These are phyloP conservation scores for Myotis vivesi DNA, from an alignment of 2,797 vertebrate species.

Conservation along the genomic window DNA sequence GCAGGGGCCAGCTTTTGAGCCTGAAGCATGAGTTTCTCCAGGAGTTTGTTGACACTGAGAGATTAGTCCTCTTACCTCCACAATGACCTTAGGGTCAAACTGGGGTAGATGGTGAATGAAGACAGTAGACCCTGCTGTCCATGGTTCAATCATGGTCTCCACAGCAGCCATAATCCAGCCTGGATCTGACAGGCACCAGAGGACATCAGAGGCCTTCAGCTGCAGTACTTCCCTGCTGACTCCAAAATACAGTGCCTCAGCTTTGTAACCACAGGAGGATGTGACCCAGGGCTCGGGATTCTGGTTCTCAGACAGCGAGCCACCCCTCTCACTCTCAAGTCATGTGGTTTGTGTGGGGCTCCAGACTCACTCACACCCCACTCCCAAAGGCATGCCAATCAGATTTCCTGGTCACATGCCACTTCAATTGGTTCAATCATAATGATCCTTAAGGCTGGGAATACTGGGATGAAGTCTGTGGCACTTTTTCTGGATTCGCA, in stretches of 20 bases:
- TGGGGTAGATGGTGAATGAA: conserved; percentile 85
- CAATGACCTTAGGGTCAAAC: conserved; percentile 81
- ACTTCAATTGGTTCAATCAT: not conserved
- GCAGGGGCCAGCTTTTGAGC: not conserved
- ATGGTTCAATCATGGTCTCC: conserved; percentile 84
- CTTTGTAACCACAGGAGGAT: not conserved
- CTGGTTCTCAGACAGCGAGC: not conserved
- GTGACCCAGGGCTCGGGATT: not conserved
- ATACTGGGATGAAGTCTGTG: not conserved
- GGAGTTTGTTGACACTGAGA: not conserved
- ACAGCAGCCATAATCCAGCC: conserved; percentile 86
- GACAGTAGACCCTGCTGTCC: conserved; percentile 86
- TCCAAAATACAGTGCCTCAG: too few species aligned
- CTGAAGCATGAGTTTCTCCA: not conserved
- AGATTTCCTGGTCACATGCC: not conserved
- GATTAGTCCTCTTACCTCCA: conserved; percentile 80
- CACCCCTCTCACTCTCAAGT: not conserved
- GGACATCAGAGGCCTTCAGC: conserved; percentile 83
- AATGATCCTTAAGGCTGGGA: not conserved
- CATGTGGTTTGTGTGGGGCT: not conserved
- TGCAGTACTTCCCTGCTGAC: conserved; percentile 84
- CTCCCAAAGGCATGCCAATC: not conserved
- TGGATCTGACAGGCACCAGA: conserved; percentile 90
- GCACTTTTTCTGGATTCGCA: not conserved
- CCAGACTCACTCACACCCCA: not conserved